Base-by-base conservation (phyloP, 64 coral and sea anemone species). In the Trachythela sp. region DNA sequence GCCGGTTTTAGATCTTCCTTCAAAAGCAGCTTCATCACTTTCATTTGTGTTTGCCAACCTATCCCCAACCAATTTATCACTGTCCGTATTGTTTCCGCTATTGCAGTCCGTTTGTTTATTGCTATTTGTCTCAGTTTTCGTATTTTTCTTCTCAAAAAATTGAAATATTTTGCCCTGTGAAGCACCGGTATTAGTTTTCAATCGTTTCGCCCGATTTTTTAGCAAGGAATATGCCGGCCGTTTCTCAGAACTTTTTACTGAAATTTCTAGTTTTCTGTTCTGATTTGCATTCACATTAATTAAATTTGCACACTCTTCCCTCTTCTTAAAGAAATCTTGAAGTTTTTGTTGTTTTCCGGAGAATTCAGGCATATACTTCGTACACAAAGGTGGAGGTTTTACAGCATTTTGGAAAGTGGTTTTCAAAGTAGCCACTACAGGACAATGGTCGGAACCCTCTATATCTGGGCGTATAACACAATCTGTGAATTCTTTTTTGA, bases 281-380 rank as follows among this genome's bases (percentile, higher is more conserved):
- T n/a, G n/a, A n/a, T n/a, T 87, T 54, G 50, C 71, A 42, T 36
- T 54, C 18, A 14, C 22, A 27, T 83, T 30, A 33, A 37, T 5
- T 2, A 22, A 20, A 13, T 40, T 48, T 52, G 32, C 13, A 58
- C 39, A 34, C 84, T 84, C 10, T 32, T 70, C 35, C 33, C 93
- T 89, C 26, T 88, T 92, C 0, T 38, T 88, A 38, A 99, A 95
- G 88, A 89, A 99, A 27, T 89, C 68, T 17, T 89, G 89, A 2
- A 99, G 89, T 70, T 99, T 99, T 48, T 94, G 94, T 60, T 99
- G 96, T 48, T 87, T 99, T 22, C 96, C 93, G 7, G 83, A 43
- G 91, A 99, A 99, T 58, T 99, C 96, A 0, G 96, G 96, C 96
- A 99, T 99, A 45, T 83, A 99, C 54, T 91, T 94, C 14, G 91